Percentiles rank a stretch among this genome's conserved stretches.
Evolutionary conservation across 2,888 invertebrate genomes (phyloP).

Genomic region (Leptodirus hochenwartii): DNA sequence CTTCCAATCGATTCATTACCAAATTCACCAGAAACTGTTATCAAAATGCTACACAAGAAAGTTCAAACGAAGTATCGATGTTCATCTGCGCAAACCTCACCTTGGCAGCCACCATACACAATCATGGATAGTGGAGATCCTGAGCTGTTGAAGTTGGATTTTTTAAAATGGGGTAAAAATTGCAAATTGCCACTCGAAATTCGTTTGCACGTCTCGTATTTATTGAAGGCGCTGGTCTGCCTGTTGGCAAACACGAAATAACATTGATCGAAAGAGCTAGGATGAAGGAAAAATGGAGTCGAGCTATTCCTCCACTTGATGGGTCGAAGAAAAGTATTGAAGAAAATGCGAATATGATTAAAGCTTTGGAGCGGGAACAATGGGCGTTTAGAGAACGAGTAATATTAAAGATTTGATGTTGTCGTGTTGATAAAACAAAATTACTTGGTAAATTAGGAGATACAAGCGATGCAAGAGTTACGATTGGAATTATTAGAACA

Average conservation of each 20-base stretch:
- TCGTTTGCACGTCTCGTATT: not conserved
- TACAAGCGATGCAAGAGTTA: slow-evolving; percentile 49
- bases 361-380: slow-evolving; percentile 64
- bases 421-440: no score
- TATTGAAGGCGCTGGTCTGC: slow-evolving; percentile 33
- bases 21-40: no score
- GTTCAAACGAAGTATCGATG: slow-evolving; percentile 58
- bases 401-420: slow-evolving; percentile 4
- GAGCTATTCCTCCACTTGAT: slow-evolving; percentile 33
- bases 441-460: slow-evolving; percentile 31
- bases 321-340: slow-evolving; percentile 36
- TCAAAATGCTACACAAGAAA: no score
- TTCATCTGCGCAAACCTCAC: slow-evolving; percentile 56
- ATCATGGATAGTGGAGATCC: slow-evolving; percentile 33
- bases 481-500: slow-evolving; percentile 51
- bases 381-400: slow-evolving; percentile 70
- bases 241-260: slow-evolving; percentile 40
- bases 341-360: slow-evolving; percentile 42
- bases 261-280: slow-evolving; percentile 50
- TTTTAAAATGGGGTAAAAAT: slow-evolving; percentile 25
- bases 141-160: slow-evolving; percentile 45
- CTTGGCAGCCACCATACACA: slow-evolving; percentile 49
- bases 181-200: slow-evolving; percentile 8
- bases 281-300: slow-evolving; percentile 44
- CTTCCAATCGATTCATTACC: no score